A percentile compares a stretch with the other conserved stretches of the same genome.
Conservation (phyloP, 2,113 vertebrate genomes). For the Paedocypris sp. region DNA sequence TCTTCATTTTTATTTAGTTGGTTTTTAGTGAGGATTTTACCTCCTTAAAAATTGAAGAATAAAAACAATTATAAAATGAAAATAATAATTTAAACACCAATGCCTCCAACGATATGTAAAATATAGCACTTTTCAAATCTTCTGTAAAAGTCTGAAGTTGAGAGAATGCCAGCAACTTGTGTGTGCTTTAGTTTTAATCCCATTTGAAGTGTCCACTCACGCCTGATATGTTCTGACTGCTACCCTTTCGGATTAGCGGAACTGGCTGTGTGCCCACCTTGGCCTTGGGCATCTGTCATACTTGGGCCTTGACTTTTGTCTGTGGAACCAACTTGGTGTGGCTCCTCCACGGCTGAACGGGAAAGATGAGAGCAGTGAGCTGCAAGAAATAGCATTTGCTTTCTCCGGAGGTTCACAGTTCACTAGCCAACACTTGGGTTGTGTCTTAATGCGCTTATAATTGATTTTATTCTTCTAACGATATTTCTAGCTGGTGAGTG, state of each 20-base stretch:
- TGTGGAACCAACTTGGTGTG: constrained; percentile 19
- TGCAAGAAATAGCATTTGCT: neutral
- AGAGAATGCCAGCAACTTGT: constrained; percentile 26
- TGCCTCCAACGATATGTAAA: too few species aligned
- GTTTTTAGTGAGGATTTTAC: too few species aligned
- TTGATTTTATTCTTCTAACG: too few species aligned
- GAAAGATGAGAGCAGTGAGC: constrained; percentile 18
- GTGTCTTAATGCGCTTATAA: too few species aligned
- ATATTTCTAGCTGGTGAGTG: too few species aligned
- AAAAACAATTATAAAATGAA: neutral
- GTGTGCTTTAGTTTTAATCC: constrained; percentile 31
- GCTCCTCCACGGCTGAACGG: constrained; percentile 44
- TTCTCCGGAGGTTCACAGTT: neutral
- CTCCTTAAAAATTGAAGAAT: too few species aligned
- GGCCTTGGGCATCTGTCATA: constrained; percentile 44
- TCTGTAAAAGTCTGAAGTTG: constrained; percentile 20
- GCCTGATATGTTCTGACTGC: constrained; percentile 58
- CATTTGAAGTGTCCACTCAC: constrained; percentile 39
- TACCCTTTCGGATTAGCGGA: constrained; percentile 47
- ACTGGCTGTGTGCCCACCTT: constrained; percentile 49
- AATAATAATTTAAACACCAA: too few species aligned
- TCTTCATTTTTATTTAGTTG: too few species aligned
- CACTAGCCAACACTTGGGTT: neutral
- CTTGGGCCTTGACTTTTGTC: constrained; percentile 34
- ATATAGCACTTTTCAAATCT: neutral